Base-by-base conservation (phyloP, 2,113 vertebrate genomes). In the Mus musculus region DNA sequence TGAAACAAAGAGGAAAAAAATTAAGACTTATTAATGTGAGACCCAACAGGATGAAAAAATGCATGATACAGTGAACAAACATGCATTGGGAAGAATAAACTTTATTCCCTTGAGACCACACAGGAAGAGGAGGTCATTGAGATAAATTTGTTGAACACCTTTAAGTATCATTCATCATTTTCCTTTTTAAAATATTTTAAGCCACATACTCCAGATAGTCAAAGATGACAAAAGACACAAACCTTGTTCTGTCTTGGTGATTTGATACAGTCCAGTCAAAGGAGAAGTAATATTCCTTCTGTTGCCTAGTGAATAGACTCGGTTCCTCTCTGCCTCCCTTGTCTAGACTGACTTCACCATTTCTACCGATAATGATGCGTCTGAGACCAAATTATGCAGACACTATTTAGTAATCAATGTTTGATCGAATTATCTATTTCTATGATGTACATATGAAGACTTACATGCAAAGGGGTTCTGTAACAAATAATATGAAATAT, bases 211-310 rank as follows among this genome's bases (percentile, higher is more conserved):
- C 65, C 19, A 80, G 11, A 33, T 46, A 33, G 13, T 88, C 65
- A 93, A 78, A 93, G 39, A 84, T 73, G 76, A 71, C 71, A 77
- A 13, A 39, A 88, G 54, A 39, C 28, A 54, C 6, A 77, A 93
- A 75, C 59, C 4, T 56, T 81, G 78, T 71, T 20, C 88, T 90
- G 80, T 69, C 26, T 84, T 85, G 65, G 28, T 75, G 28, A 88
- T 94, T 78, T 85, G 19, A 56, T 90, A n/a, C n/a, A 88, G 88
- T 91, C 78, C n/a, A 82, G 14, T 13, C 76, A 85, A 80, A 93
- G 22, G 4, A 63, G 14, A 85, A 69, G 78, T 67, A 90, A n/a
- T n/a, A 9, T 24, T 22, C 4, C 28, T 33, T 59, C 1, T 6
- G 4, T 78, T 7, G 1, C 39, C 76, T 46, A 5, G 46, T 85